phyloP scores from a whole-genome alignment of 2,797 vertebrate species.

The Characodon lateralis region DNA sequence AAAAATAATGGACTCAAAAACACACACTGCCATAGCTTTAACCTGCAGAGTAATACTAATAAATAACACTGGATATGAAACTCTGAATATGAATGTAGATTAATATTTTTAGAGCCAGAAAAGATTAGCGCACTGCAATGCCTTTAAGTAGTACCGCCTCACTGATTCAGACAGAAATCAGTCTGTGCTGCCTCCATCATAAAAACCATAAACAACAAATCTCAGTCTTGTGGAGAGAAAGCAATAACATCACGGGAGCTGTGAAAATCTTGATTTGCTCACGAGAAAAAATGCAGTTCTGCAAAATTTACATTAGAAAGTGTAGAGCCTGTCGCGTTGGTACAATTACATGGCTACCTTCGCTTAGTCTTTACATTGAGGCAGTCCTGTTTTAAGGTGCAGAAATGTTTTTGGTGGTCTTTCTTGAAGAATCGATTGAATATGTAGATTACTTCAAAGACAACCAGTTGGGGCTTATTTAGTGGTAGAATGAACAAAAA shows the following conservation, averaged over 20 bases:
- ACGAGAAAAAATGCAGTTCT: neutral
- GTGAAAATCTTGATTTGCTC: slow-evolving; percentile 1
- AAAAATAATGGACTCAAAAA: slow-evolving; percentile 3
- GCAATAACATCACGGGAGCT: slow-evolving; percentile 1
- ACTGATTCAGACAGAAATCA: slow-evolving; percentile 23
- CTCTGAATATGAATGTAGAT: slow-evolving; percentile 47
- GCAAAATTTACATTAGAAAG: slow-evolving; percentile 1
- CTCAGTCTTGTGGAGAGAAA: slow-evolving; percentile 17
- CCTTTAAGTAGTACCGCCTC: slow-evolving; percentile 32
- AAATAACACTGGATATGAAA: slow-evolving; percentile 64
- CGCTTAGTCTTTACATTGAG: neutral
- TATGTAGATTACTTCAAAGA: no score
- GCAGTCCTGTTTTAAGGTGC: neutral
- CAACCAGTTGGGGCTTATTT: neutral
- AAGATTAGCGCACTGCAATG: slow-evolving; percentile 47
- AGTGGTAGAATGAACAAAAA: neutral
- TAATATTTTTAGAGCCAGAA: slow-evolving; percentile 24
- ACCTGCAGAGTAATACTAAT: slow-evolving; percentile 51
- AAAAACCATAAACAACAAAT: neutral
- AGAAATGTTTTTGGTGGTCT: neutral
- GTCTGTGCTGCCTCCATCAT: neutral
- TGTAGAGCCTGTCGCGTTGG: neutral
- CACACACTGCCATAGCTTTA: slow-evolving; percentile 38
- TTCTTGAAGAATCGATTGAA: neutral
- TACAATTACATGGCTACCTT: slow-evolving; percentile 1